Evolutionary conservation across 2,113 vertebrate species (phyloP).

Genomic region (Gambusia affinis): DNA sequence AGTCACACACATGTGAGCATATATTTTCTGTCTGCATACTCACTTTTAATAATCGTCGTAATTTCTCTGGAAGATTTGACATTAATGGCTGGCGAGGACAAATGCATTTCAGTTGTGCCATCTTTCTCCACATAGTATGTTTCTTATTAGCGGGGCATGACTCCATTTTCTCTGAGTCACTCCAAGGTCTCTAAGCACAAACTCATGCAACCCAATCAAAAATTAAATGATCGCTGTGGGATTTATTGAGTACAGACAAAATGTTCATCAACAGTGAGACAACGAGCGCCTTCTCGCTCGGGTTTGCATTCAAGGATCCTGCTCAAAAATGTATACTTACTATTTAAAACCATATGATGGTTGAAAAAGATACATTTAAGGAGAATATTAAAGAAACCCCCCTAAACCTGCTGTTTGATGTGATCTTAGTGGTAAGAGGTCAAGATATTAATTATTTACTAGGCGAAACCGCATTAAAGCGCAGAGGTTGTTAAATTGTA

Average conservation of each 20-base stretch:
- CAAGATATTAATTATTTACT: constrained; percentile 40
- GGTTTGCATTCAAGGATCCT: constrained; percentile 32
- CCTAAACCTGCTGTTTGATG: constrained; percentile 11
- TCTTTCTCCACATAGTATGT: constrained; percentile 45
- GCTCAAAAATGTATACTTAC: constrained; percentile 24
- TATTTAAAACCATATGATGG: constrained; percentile 36
- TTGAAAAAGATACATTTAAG: neutral
- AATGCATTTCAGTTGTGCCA: constrained; percentile 46
- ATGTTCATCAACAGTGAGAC: constrained; percentile 24
- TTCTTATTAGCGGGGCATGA: constrained; percentile 48
- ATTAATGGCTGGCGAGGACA: constrained; percentile 57
- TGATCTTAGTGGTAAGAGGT: constrained; percentile 27
- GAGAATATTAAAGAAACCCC: constrained; percentile 15
- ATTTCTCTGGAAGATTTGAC: constrained; percentile 54
- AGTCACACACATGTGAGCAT: constrained; percentile 7
- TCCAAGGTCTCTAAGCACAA: constrained; percentile 46
- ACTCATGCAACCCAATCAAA: constrained; percentile 48
- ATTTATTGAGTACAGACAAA: constrained; percentile 62
- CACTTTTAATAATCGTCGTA: constrained; percentile 39
- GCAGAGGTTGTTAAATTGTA: constrained; percentile 1
- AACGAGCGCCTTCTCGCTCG: constrained; percentile 3
- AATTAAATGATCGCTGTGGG: constrained; percentile 54
- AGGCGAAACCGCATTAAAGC: constrained; percentile 8
- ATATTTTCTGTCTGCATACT: constrained; percentile 20
- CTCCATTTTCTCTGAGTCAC: constrained; percentile 61